Conservation (phyloP, 2,888 invertebrate genomes). For the Athalia rosae region DNA sequence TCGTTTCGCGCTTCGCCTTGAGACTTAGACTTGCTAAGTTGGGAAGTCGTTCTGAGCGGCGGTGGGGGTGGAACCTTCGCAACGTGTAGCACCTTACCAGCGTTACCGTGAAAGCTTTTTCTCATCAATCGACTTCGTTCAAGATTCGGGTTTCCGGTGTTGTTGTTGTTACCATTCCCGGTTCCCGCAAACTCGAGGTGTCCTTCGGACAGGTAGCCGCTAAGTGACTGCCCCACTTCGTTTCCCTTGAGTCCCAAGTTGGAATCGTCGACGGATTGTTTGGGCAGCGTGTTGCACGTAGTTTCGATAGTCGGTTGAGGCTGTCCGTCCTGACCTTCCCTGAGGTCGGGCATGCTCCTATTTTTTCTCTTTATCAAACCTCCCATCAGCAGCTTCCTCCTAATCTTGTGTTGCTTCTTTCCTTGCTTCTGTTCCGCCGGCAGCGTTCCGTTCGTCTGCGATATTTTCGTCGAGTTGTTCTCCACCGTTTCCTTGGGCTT, state of each 20-base stretch:
- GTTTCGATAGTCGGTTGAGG: conserved; percentile 68
- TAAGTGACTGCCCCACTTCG: conserved; percentile 79
- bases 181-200: conserved; percentile 85
- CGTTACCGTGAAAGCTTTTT: conserved; percentile 91
- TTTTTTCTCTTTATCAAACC: conserved; percentile 92
- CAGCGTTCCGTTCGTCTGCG: conserved; percentile 41
- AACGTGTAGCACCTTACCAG: conserved; percentile 86
- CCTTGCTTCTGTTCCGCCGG: conserved; percentile 80
- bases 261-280: conserved; percentile 82
- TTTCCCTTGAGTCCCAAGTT: conserved; percentile 81
- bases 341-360: conserved; percentile 92
- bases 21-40: conserved; percentile 84
- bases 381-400: conserved; percentile 91
- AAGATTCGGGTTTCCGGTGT: conserved; percentile 85
- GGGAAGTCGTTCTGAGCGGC: conserved; percentile 90
- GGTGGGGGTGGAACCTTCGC: conserved; percentile 91
- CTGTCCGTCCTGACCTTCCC: conserved; percentile 83
- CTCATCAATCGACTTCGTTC: conserved; percentile 92
- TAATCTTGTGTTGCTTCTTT: conserved; percentile 93
- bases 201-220: conserved; percentile 91
- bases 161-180: conserved; percentile 69
- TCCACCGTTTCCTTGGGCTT: conserved; percentile 75
- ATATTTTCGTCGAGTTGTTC: conserved; percentile 57
- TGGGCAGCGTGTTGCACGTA: conserved; percentile 66
- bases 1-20: conserved; percentile 76